A percentile compares a stretch with the other conserved stretches of the same genome.
These are phyloP conservation scores for Coranthus polyacanthus DNA, from an alignment of 2,797 vertebrate genomes.

Conservation along the genomic window DNA sequence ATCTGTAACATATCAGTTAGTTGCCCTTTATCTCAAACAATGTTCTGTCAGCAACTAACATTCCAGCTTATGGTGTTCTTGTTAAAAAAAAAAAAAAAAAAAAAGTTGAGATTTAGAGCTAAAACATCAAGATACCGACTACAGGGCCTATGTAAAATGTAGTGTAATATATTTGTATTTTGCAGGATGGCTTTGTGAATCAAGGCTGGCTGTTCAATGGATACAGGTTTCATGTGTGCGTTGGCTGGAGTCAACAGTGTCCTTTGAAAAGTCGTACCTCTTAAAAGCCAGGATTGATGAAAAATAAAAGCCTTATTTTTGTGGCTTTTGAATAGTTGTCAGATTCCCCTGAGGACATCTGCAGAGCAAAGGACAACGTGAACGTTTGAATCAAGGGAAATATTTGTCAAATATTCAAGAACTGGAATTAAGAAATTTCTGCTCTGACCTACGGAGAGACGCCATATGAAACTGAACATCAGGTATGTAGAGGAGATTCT, in stretches of 20 bases:
- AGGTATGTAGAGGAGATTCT: constrained; percentile 56
- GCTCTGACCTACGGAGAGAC: constrained; percentile 61
- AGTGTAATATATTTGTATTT: constrained; percentile 65
- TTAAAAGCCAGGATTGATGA: constrained; percentile 1
- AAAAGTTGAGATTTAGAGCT: constrained; percentile 29
- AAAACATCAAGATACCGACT: constrained; percentile 24
- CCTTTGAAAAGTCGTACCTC: constrained; percentile 33
- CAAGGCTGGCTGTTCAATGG: constrained; percentile 22
- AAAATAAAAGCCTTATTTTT: constrained; percentile 50
- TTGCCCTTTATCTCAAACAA: constrained; percentile 35
- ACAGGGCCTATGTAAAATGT: constrained; percentile 55
- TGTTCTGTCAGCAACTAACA: constrained; percentile 49
- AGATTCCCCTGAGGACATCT: constrained; percentile 10
- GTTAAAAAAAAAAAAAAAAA: not conserved
- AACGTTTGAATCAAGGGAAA: constrained; percentile 34
- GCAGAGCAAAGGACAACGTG: constrained; percentile 23
- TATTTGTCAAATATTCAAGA: constrained; percentile 38
- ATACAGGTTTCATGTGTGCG: constrained; percentile 26
- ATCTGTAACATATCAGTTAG: constrained; percentile 55
- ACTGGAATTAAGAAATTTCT: constrained; percentile 42
- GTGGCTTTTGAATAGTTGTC: constrained; percentile 38
- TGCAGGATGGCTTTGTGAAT: constrained; percentile 47
- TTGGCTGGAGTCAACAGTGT: constrained; percentile 47
- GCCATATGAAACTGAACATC: constrained; percentile 72
- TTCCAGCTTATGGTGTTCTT: constrained; percentile 49